Evolutionary conservation across 2,888 invertebrate genomes (phyloP).

Genomic region (Acanthococcus lagerstroemiae): DNA sequence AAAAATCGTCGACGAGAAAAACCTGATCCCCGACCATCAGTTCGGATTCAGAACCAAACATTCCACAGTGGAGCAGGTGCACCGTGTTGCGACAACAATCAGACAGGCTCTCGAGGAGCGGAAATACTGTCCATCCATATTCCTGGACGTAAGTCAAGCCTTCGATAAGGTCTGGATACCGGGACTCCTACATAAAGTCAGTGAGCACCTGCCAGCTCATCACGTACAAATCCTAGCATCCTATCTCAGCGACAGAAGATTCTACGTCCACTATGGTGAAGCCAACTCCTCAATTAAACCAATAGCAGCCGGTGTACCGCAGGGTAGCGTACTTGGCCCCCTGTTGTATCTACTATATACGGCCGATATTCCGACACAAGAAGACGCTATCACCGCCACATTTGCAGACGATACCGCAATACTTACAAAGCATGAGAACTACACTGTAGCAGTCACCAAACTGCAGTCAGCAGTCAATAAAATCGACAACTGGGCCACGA

Average conservation of each 20-base stretch:
- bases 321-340: background rate
- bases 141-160: background rate
- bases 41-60: background rate
- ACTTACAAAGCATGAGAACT: background rate
- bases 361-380: background rate
- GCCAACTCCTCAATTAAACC: background rate
- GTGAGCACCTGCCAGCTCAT: background rate
- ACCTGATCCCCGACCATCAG: background rate
- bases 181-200: background rate
- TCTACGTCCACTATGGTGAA: background rate
- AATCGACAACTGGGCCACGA: background rate
- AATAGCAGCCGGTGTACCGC: background rate
- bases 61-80: background rate
- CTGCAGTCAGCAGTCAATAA: background rate
- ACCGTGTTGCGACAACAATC: background rate
- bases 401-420: background rate
- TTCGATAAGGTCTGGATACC: background rate
- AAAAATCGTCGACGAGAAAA: background rate
- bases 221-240: background rate
- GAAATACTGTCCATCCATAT: background rate
- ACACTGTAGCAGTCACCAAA: background rate
- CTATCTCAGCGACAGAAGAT: background rate
- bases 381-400: background rate
- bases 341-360: background rate
- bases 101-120: background rate